Base-by-base conservation (phyloP, 2,888 invertebrate genomes). In the Caenorhabditis macrosperma region DNA sequence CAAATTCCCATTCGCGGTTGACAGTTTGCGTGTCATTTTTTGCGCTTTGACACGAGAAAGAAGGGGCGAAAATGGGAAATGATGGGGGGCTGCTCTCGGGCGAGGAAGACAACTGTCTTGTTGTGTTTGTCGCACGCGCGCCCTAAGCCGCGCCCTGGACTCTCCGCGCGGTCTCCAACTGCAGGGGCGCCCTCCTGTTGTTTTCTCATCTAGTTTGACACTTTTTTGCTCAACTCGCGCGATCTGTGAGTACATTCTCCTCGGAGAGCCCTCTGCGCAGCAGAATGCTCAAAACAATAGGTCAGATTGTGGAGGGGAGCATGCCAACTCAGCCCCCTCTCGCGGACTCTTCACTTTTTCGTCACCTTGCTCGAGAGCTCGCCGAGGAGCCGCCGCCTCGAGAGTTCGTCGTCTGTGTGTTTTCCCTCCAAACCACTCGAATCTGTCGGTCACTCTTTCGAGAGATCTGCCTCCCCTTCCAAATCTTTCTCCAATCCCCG, bases 11-110 rank as follows among this genome's bases (percentile, higher is more conserved):
- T 69, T 64, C 64, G 46, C 46, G 72, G 55, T 59, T 74, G 74
- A 74, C 74, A 74, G 74, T 74, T 74, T 64, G 74, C 74, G 74
- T 74, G 74, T 74, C 74, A 74, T 74, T 74, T 74, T 74, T 74
- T 74, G 64, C 64, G 59, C 59, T 35, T 72, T 30, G 57, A 64
- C 71, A 64, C 48, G 54, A 71, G 61, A 60, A 20, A n/a, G n/a
- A n/a, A n/a, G n/a, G n/a, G n/a, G n/a, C n/a, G n/a, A n/a, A n/a
- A n/a, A n/a, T n/a, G n/a, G n/a, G n/a, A n/a, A n/a, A n/a, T n/a
- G n/a, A n/a, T n/a, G n/a, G n/a, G n/a, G n/a, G n/a, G n/a, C 35
- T 38, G 38, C 9, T 38, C n/a, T n/a, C n/a, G n/a, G 22, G 30
- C 17, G 59, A 30, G 22, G 44, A 48, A 35, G 74, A 74, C 74